phyloP scores from a whole-genome alignment of 2,888 invertebrate genomes.

The Cryptocephalus primarius region DNA sequence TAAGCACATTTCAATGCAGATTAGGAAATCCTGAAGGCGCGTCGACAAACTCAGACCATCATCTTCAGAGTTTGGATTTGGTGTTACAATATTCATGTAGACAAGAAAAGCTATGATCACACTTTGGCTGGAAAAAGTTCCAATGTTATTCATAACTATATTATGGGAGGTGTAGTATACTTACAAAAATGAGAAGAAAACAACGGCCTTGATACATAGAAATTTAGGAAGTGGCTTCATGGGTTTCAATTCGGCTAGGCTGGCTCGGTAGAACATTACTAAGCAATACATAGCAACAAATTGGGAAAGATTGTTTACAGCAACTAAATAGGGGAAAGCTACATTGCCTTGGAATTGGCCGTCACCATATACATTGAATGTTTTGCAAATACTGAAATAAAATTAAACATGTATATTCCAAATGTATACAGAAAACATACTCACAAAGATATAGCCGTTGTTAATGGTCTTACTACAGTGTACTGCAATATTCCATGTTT shows the following conservation, averaged over 20 bases:
- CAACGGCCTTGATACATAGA: constrained; percentile 92
- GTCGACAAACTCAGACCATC: constrained; percentile 66
- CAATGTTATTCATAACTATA: neutral
- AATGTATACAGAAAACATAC: constrained; percentile 25
- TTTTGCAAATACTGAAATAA: constrained; percentile 65
- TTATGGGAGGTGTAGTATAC: constrained; percentile 31
- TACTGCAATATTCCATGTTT: constrained; percentile 96
- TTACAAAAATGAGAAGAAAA: constrained; percentile 98
- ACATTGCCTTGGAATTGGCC: constrained; percentile 77
- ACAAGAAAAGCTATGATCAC: constrained; percentile 80
- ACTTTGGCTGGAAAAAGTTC: constrained; percentile 64
- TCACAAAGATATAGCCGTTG: constrained; percentile 83
- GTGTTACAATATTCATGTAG: constrained; percentile 69
- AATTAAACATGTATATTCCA: constrained; percentile 2
- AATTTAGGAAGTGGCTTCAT: constrained; percentile 94
- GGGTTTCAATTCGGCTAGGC: constrained; percentile 73
- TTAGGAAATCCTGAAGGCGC: constrained; percentile 66
- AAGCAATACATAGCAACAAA: constrained; percentile 95
- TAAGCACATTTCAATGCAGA: constrained; percentile 96
- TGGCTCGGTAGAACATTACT: constrained; percentile 86
- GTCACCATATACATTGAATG: constrained; percentile 79
- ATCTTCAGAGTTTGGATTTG: constrained; percentile 59
- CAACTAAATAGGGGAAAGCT: constrained; percentile 82
- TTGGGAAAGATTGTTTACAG: constrained; percentile 84
- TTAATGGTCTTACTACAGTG: constrained; percentile 81